Base-by-base conservation (phyloP, 2,113 vertebrate genomes). In the Vulpes vulpes region DNA sequence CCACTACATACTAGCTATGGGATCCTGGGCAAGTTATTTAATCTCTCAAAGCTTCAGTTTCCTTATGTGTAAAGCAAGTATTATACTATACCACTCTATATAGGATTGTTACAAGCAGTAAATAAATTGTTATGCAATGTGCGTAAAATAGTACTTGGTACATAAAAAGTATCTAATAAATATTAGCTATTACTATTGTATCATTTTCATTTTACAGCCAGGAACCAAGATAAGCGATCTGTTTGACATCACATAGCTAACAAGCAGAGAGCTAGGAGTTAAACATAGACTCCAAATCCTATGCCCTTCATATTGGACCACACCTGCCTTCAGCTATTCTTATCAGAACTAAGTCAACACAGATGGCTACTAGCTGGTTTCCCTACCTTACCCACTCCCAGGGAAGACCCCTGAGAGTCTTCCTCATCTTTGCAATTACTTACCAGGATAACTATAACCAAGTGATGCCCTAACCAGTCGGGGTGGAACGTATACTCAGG, bases 141-240 rank as follows among this genome's bases (percentile, higher is more conserved):
- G n/a, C 49, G 83, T 89, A 84, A 92, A 84, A 84, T 22, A 79
- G 17, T n/a, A 49, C 25, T 64, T 87, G 60, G 43, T 30, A 83
- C 8, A 64, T 32, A 79, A 62, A 73, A 92, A 73, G 19, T 25
- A 5, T 27, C 60, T 11, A 90, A 35, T 69, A 64, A 84, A 71
- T 30, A 17, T 71, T 23, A 71, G 43, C 55, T 84, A 83, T 84
- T 89, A 71, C 22, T 80, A 25, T 73, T 81, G n/a, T 82, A 67
- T 51, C 55, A 74, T 67, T 81, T 93, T 86, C 74, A 60, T 67
- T 81, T 67, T 59, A 95, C 8, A 91, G 65, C 57, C 62, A 80
- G 30, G 78, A 79, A 79, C 27, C 67, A 83, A 83, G 57, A 11
- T 30, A 38, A 84, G 62, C 38, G 49, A 67, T 80, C 38, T 93